Base-by-base conservation (phyloP, 2,797 vertebrate genomes). In the Carduelis carduelis region DNA sequence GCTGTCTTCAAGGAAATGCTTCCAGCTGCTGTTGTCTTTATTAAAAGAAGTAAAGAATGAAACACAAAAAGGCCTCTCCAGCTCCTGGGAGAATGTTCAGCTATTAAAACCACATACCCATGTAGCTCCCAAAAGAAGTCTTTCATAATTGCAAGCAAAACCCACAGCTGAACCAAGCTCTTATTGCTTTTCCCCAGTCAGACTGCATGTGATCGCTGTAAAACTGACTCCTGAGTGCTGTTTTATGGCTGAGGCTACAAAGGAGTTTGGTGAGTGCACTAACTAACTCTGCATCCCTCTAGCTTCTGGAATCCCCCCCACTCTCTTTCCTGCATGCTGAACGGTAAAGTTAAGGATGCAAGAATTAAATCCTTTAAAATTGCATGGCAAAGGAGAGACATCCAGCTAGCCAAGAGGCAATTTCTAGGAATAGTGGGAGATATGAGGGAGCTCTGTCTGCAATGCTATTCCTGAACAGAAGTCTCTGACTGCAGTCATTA, bases 111-210 rank as follows among this genome's bases (percentile, higher is more conserved):
- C 77, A 88, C 77, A 76, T 44, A 56, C 35, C 10, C 63, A 60
- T 28, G 88, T 76, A 70, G 21, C 13, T 96, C 93, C 93, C 92
- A 15, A 66, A 90, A 82, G 74, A 90, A 90, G 77, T 72, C 80
- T 95, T 82, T 87, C 81, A 83, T 95, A 95, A 95, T 93, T 94
- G 94, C 90, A 75, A 88, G 90, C 28, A 91, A 75, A 94, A 60
- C 85, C 85, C 77, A 49, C 55, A 90, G 93, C 80, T 66, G 53
- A 85, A 94, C n/a, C 49, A 83, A 26, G 49, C 53, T 92, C 87
- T 72, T 84, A 83, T 6, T 88, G 63, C 87, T 83, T 91, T 76
- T 93, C 90, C 94, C 91, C 72, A 52, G 61, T 34, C 43, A 78
- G 90, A 17, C 53, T 68, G 24, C 68, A 39, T 87, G 85, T 90